Conservation (phyloP, 2,113 vertebrate species). For the Dromaius novaehollandiae region DNA sequence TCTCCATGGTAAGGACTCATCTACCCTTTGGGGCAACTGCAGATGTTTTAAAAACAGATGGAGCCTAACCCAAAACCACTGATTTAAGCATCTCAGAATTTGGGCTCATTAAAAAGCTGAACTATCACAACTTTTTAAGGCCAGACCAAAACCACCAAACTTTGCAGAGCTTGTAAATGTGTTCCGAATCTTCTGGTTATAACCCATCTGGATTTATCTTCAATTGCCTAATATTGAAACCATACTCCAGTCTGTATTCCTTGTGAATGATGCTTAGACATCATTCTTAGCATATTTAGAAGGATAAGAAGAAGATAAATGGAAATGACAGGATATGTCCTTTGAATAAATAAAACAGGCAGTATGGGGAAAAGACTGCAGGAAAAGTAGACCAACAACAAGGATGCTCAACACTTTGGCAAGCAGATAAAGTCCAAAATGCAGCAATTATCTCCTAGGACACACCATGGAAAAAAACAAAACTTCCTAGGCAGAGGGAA, state of each 20-base stretch:
- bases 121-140: neutral
- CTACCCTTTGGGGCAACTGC: conserved; percentile 69
- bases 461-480: conserved; percentile 51
- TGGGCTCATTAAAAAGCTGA: neutral
- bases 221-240: conserved; percentile 33
- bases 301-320: conserved; percentile 58
- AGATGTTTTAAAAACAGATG: conserved; percentile 12
- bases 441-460: conserved; percentile 74
- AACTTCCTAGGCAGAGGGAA: conserved; percentile 49
- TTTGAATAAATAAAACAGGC: conserved; percentile 57
- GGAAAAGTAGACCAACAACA: conserved; percentile 47
- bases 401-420: conserved; percentile 58
- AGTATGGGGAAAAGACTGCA: conserved; percentile 40
- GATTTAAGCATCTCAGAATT: neutral
- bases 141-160: neutral
- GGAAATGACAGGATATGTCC: conserved; percentile 62
- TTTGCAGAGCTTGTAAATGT: neutral
- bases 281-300: conserved; percentile 53
- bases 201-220: neutral
- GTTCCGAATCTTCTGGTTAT: neutral
- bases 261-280: conserved; percentile 1
- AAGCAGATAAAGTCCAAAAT: conserved; percentile 47
- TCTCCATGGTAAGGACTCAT: conserved; percentile 70
- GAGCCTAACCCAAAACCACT: neutral
- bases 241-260: conserved; percentile 18